These are phyloP conservation scores for Falco cherrug DNA, from an alignment of 2,797 vertebrate genomes.

Conservation along the genomic window DNA sequence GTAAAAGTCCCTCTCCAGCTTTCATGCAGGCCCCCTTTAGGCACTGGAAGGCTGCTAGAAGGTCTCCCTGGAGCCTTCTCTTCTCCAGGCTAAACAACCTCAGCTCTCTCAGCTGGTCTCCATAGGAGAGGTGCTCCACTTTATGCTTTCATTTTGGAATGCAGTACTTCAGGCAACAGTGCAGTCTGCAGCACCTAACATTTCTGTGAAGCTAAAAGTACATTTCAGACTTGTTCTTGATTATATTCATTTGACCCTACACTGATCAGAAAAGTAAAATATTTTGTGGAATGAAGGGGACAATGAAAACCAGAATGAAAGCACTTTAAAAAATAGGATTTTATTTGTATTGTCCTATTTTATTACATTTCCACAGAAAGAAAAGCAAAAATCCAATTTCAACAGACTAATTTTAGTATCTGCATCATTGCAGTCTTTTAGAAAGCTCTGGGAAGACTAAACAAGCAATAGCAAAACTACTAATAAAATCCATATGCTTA, in stretches of 20 bases:
- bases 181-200: not conserved
- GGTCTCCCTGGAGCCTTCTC: too few species aligned
- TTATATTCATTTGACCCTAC: not conserved
- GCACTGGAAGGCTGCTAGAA: too few species aligned
- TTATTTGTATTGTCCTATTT: not conserved
- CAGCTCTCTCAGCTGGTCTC: too few species aligned
- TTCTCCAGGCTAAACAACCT: too few species aligned
- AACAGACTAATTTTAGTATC: conserved; percentile 21
- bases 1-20: too few species aligned
- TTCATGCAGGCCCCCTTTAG: too few species aligned
- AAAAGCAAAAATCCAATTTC: not conserved
- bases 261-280: not conserved
- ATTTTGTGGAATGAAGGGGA: not conserved
- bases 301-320: not conserved
- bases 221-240: not conserved
- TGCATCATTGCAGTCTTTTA: not conserved
- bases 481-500: not conserved
- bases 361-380: conserved; percentile 3
- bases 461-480: not conserved
- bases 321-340: not conserved
- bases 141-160: not conserved
- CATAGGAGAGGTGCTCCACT: not conserved
- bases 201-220: not conserved
- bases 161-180: not conserved
- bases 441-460: not conserved